Evolutionary conservation across 2,888 invertebrate species (phyloP).

Genomic region (Phorcus lineatus): DNA sequence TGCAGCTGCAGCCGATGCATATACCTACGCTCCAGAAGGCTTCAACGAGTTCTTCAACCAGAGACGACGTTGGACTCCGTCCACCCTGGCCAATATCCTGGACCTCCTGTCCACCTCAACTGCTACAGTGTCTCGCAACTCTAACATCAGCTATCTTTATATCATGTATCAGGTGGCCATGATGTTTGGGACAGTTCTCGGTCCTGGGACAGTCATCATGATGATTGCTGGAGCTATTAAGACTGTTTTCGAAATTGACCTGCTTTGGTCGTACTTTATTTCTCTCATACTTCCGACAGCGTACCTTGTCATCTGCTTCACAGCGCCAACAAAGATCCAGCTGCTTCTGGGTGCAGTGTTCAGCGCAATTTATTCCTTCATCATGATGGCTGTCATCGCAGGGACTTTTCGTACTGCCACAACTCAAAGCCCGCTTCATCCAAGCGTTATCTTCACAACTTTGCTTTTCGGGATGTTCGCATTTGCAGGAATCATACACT

Average conservation of each 20-base stretch:
- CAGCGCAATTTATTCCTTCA: slow-evolving; percentile 61
- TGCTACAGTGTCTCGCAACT: slow-evolving; percentile 94
- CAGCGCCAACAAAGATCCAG: slow-evolving; percentile 58
- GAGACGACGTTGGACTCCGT: slow-evolving; percentile 68
- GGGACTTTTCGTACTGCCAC: slow-evolving; percentile 62
- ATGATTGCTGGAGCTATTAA: slow-evolving; percentile 72
- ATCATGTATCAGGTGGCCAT: slow-evolving; percentile 76
- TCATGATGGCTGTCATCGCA: slow-evolving; percentile 72
- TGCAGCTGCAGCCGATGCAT: slow-evolving; percentile 67
- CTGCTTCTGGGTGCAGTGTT: slow-evolving; percentile 65
- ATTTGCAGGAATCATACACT: slow-evolving; percentile 65
- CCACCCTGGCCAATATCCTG: slow-evolving; percentile 68
- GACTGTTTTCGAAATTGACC: slow-evolving; percentile 57
- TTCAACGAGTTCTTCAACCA: slow-evolving; percentile 70
- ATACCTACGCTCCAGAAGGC: slow-evolving; percentile 66
- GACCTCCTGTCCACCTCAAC: slow-evolving; percentile 83
- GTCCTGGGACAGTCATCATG: slow-evolving; percentile 72
- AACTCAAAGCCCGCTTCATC: slow-evolving; percentile 61
- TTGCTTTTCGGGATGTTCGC: slow-evolving; percentile 62
- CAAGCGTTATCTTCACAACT: slow-evolving; percentile 68
- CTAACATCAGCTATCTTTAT: slow-evolving; percentile 86
- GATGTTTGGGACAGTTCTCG: slow-evolving; percentile 59
- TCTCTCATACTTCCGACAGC: slow-evolving; percentile 60
- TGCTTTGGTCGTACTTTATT: slow-evolving; percentile 62
- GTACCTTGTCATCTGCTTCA: slow-evolving; percentile 65